These are phyloP conservation scores for Lemur catta DNA, from an alignment of 2,797 vertebrate species.

Conservation along the genomic window DNA sequence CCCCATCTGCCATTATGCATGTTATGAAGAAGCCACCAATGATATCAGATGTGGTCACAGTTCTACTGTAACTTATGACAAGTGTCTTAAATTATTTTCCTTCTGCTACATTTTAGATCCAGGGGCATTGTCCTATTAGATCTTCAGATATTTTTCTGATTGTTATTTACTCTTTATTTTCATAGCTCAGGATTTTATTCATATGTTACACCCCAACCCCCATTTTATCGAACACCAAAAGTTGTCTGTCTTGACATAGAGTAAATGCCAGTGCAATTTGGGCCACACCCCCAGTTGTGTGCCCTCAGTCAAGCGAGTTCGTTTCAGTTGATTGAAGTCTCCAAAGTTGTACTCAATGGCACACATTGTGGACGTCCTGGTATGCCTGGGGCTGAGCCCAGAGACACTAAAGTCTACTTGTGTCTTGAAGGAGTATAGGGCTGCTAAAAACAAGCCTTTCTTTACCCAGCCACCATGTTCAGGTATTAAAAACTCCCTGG, in stretches of 20 bases:
- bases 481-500: background rate
- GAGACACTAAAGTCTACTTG: background rate
- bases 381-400: background rate
- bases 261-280: background rate
- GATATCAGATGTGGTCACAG: background rate
- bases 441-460: background rate
- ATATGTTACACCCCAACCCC: fast-evolving
- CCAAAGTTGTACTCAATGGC: background rate
- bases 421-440: background rate
- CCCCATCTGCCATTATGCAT: too few relatives aligned
- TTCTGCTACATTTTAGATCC: background rate
- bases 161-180: background rate
- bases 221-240: background rate
- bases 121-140: background rate
- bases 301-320: background rate
- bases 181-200: background rate
- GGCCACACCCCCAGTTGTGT: background rate
- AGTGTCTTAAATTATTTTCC: background rate
- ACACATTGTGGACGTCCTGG: background rate
- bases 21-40: background rate
- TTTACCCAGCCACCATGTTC: background rate
- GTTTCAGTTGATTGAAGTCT: background rate
- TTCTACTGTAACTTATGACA: background rate
- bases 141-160: background rate
- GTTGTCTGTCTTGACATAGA: background rate